These are phyloP conservation scores for Cliona cf. orientalis DNA, from an alignment of 37 sponge, comb jelly and placozoan species.

Conservation along the genomic window DNA sequence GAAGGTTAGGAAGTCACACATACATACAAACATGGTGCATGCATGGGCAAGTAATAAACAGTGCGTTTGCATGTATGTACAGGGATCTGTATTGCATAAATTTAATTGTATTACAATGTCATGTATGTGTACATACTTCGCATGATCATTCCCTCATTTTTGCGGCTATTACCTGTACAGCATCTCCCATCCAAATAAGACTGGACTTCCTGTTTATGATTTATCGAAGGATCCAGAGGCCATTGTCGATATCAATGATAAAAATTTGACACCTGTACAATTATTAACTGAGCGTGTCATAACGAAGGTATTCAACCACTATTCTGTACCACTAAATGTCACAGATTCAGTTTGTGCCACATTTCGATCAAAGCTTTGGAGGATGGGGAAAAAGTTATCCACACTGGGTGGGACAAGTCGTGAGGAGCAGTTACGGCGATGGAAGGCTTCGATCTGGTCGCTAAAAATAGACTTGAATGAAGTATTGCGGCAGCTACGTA, in stretches of 20 bases:
- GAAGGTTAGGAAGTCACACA: no score
- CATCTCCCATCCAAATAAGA: not conserved
- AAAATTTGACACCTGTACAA: not conserved
- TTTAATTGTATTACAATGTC: no score
- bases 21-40: no score
- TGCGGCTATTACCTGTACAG: not conserved
- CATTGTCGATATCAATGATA: no score
- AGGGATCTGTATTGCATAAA: no score
- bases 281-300: conserved; percentile 1
- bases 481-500: not conserved
- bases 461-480: not conserved
- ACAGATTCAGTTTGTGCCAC: not conserved
- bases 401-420: not conserved
- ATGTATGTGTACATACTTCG: no score
- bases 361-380: conserved; percentile 26
- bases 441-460: conserved; percentile 1
- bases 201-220: not conserved
- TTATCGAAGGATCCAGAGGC: not conserved
- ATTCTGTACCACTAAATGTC: conserved; percentile 3
- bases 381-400: conserved; percentile 10
- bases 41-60: no score
- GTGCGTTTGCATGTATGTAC: no score
- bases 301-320: conserved; percentile 13
- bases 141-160: no score
- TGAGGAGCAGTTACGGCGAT: not conserved